These are phyloP conservation scores for Amphilophus citrinellus DNA, from an alignment of 2,113 vertebrate species.

Conservation along the genomic window DNA sequence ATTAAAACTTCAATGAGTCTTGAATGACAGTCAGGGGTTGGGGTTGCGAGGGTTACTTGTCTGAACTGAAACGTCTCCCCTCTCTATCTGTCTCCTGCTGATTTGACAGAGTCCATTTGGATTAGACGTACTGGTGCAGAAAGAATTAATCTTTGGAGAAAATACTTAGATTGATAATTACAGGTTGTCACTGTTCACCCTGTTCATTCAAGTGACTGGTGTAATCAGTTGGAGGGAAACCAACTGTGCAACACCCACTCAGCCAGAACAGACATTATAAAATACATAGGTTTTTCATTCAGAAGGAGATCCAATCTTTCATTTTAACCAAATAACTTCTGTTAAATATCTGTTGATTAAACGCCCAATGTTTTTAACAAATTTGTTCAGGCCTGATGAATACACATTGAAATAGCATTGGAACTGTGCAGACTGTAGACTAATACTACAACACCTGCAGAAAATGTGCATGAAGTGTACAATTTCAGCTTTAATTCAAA, in stretches of 20 bases:
- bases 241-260: slow-evolving; percentile 50
- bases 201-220: slow-evolving; percentile 62
- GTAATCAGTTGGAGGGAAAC: slow-evolving; percentile 71
- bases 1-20: slow-evolving; percentile 25
- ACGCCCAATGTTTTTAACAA: background rate
- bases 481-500: background rate
- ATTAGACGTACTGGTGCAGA: slow-evolving; percentile 56
- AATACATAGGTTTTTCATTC: slow-evolving; percentile 38
- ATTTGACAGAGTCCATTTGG: slow-evolving; percentile 52
- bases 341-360: background rate
- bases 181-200: slow-evolving; percentile 67
- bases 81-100: slow-evolving; percentile 31
- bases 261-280: slow-evolving; percentile 38
- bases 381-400: background rate
- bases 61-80: slow-evolving; percentile 29
- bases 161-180: slow-evolving; percentile 74
- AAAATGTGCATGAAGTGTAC: no score
- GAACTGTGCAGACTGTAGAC: background rate
- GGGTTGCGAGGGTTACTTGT: slow-evolving; percentile 38
- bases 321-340: background rate
- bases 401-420: background rate
- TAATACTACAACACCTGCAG: background rate
- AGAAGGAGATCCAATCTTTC: slow-evolving; percentile 27
- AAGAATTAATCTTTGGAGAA: slow-evolving; percentile 69
- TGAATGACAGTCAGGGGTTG: slow-evolving; percentile 22